Base-by-base conservation (phyloP, 1,140 invertebrate genomes). In the Delia radicum region DNA sequence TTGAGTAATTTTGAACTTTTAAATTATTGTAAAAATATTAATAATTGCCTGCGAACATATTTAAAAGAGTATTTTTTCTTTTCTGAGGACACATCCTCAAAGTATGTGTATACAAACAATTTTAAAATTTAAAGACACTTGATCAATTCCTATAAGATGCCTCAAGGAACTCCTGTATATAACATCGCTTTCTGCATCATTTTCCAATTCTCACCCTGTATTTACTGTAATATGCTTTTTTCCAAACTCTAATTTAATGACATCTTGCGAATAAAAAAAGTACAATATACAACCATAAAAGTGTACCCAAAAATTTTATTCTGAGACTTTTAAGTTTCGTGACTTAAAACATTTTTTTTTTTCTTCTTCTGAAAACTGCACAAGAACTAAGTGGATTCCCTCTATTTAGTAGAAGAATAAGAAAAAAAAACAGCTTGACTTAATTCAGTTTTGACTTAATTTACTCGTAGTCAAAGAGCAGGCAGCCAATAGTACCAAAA, bases 171-270 rank as follows among this genome's bases (percentile, higher is more conserved):
- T n/a, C n/a, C n/a, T n/a, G n/a, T n/a, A n/a, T n/a, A n/a, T n/a
- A n/a, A n/a, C n/a, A n/a, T n/a, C n/a, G n/a, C n/a, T 37, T 13
- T 37, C 1, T 37, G 8, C 33, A 10, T 13, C n/a, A 55, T 55
- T 55, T 21, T 6, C 48, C 5, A 2, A 7, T 18, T 4, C 21
- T 21, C 48, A 55, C n/a, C 48, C 48, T 21, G 48, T 55, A 55
- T 55, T 55, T 21, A 55, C 18, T 55, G 48, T 55, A 21, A 21
- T 37, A 8, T 24, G 18, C 5, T 55, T 55, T 55, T 21, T 55
- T 55, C 48, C 48, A 55, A n/a, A 55, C 48, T 55, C 48, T 55
- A 55, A 55, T 55, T 55, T 55, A 55, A 55, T 55, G 48, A 55
- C 48, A 55, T 18, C 48, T 55, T 55, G 48, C 48, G 8, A n/a